Percentiles rank a stretch among this genome's conserved stretches.
These are phyloP conservation scores for Acanthaster planci DNA, from an alignment of 35 echinoderm and acorn worm species.

Conservation along the genomic window DNA sequence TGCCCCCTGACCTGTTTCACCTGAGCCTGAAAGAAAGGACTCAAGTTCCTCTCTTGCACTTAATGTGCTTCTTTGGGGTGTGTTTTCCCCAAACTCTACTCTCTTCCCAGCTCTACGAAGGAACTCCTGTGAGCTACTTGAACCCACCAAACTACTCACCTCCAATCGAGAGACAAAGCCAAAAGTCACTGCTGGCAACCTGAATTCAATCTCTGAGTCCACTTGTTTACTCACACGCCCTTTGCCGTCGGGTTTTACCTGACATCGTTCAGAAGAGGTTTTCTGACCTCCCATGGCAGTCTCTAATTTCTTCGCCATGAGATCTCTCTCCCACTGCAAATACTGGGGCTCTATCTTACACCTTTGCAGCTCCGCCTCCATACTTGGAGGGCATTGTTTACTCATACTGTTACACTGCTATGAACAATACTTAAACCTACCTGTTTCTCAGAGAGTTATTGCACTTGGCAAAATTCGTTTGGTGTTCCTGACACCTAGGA, in stretches of 20 bases:
- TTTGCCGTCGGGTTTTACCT: background rate
- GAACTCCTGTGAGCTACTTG: background rate
- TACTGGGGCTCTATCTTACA: background rate
- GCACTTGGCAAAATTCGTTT: no score
- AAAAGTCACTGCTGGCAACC: background rate
- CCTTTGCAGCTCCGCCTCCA: no score
- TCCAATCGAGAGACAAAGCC: background rate
- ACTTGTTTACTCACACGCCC: background rate
- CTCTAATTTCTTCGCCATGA: background rate
- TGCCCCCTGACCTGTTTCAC: background rate
- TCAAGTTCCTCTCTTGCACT: background rate
- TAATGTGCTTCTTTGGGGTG: background rate
- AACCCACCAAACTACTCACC: background rate
- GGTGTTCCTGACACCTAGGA: no score
- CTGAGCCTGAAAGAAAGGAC: background rate
- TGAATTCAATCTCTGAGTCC: slow-evolving; percentile 4
- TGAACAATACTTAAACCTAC: no score
- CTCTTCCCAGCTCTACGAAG: background rate
- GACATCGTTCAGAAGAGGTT: background rate
- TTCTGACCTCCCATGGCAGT: background rate
- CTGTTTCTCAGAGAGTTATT: no score
- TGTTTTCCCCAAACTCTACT: background rate
- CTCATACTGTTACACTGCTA: no score
- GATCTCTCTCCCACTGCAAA: slow-evolving; percentile 14
- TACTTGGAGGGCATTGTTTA: background rate